Evolutionary conservation across 2,888 invertebrate species (phyloP).

Genomic region (Sinodicranocentrus sp.): DNA sequence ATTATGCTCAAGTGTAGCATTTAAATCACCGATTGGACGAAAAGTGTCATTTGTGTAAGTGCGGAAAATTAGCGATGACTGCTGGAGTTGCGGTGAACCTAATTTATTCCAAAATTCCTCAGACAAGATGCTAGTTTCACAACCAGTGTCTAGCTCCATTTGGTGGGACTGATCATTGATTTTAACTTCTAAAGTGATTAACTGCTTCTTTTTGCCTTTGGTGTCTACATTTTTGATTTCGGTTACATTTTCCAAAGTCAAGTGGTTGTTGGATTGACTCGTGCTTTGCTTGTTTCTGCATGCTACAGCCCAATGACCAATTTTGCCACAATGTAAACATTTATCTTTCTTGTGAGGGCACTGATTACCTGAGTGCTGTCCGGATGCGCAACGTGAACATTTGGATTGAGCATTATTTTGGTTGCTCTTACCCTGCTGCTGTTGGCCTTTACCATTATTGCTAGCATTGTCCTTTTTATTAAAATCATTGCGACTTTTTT

Average conservation of each 20-base stretch:
- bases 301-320: conserved; percentile 48
- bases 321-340: conserved; percentile 51
- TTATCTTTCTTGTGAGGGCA: conserved; percentile 42
- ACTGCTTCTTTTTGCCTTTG: no score
- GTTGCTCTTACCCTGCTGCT: not conserved
- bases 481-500: not conserved
- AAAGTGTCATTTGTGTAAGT: conserved; percentile 42
- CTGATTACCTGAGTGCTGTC: conserved; percentile 1
- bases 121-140: conserved; percentile 39
- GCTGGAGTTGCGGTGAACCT: conserved; percentile 29
- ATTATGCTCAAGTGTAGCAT: conserved; percentile 4
- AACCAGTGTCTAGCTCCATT: conserved; percentile 65
- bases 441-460: not conserved
- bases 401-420: not conserved
- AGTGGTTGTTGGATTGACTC: not conserved
- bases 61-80: conserved; percentile 9
- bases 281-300: not conserved
- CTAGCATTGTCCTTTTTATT: not conserved
- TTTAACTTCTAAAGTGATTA: no score
- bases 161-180: conserved; percentile 4
- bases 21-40: conserved; percentile 29
- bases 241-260: no score
- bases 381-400: conserved; percentile 29
- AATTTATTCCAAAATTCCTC: conserved; percentile 35
- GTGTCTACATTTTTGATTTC: not conserved